Evolutionary conservation across 1,140 invertebrate species (phyloP), one percentile per base, ranked within the genome.

Genomic region (Hesperophylax magnus): DNA sequence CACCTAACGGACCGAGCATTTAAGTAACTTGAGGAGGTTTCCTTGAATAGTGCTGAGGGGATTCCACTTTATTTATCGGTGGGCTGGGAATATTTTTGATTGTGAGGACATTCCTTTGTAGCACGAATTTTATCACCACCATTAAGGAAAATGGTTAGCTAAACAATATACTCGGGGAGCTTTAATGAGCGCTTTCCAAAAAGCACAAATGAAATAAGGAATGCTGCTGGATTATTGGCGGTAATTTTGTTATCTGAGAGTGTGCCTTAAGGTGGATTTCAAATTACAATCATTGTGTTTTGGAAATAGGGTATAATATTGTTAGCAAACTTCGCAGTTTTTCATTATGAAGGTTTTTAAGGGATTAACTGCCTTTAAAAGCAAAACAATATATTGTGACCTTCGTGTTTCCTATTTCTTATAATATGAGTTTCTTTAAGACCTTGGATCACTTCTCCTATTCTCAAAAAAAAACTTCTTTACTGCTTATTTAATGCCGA

Each of bases 31-130:
- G 31, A 67, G 31, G 67, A n/a, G 20, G 18, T 71, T n/a, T 18
- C 18, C 67, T 47, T 20, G 31, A 71, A 52, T 71, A 52, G 67
- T 53, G 18, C 67, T 39, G 39, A 8, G 17, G 67, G 67, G 18
- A 71, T 52, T n/a, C 47, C n/a, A 20, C 39, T 20, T 71, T 71
- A 71, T 71, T 71, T 71, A 71, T 71, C n/a, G 67, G n/a, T 20
- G 67, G 67, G 17, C 9, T 18, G 67, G 67, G 67, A 71, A 71
- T 71, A 71, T 71, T 71, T 71, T 71, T 71, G 67, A 71, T 71
- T 71, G 67, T 53, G 9, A 71, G 67, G 22, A 52, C 39, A 71
- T 53, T 71, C 39, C 67, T 47, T 71, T 71, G 67, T 71, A 18
- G 34, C 39, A 71, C 67, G 39, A 34, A 71, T 71, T 71, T 71